Percentiles rank a stretch among this genome's conserved stretches.
Conservation (phyloP, 2,113 vertebrate genomes). For the Rhinichthys klamathensis region DNA sequence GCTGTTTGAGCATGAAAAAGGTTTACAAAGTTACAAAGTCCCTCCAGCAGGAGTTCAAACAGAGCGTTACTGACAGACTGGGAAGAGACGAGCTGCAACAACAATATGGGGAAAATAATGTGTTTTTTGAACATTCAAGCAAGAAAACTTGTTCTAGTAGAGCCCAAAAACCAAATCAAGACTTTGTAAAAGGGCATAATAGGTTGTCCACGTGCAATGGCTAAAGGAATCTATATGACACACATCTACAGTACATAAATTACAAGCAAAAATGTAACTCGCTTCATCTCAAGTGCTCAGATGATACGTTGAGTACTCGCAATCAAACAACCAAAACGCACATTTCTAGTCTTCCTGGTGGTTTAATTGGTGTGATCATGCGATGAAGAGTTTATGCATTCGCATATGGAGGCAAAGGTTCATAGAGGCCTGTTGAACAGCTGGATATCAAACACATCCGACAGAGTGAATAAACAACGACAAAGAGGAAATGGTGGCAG, state of each 20-base stretch:
- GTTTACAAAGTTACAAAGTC: too few species aligned
- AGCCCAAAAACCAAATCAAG: too few species aligned
- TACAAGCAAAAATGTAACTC: neutral
- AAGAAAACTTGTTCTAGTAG: too few species aligned
- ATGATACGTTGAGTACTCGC: neutral
- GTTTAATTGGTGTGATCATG: neutral
- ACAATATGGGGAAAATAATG: too few species aligned
- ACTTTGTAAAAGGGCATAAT: too few species aligned
- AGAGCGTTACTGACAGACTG: too few species aligned
- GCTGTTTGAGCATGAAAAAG: too few species aligned
- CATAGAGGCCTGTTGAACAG: neutral
- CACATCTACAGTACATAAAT: neutral
- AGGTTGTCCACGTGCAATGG: neutral
- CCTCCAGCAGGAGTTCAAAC: too few species aligned
- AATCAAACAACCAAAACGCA: neutral
- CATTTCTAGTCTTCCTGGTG: neutral
- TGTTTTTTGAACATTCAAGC: too few species aligned
- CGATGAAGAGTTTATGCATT: neutral
- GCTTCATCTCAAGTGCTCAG: neutral
- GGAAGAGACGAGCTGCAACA: too few species aligned
- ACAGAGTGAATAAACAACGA: slow-evolving; percentile 43
- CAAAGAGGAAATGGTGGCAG: slow-evolving; percentile 24
- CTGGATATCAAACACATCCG: slow-evolving; percentile 2
- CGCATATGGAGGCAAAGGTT: neutral
- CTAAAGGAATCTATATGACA: neutral